Percentiles rank a stretch among this genome's conserved stretches.
phyloP scores from a whole-genome alignment of 2,797 vertebrate species.

The Anniella stebbinsi region DNA sequence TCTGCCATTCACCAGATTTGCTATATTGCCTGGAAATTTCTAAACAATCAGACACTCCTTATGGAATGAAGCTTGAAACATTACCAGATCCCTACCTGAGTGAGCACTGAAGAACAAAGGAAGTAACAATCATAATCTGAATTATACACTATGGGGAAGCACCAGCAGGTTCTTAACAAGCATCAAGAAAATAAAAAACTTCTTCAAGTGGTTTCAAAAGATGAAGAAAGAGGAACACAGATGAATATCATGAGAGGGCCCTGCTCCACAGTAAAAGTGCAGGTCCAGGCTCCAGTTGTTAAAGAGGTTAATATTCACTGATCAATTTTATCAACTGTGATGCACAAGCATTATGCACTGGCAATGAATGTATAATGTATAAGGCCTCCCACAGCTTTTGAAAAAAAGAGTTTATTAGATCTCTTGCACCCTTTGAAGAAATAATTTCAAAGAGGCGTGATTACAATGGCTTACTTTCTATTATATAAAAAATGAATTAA shows the following conservation, averaged over 20 bases:
- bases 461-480: conserved; percentile 12
- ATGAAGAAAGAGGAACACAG: neutral
- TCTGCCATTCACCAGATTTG: neutral
- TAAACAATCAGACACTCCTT: neutral
- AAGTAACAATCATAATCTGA: neutral
- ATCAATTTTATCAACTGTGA: neutral
- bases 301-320: conserved; percentile 12
- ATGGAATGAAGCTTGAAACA: neutral
- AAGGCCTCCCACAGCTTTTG: neutral
- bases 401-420: neutral
- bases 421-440: conserved; percentile 16
- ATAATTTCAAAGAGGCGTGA: conserved; percentile 20
- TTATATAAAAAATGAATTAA: conserved; percentile 28
- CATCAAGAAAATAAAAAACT: neutral
- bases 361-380: conserved; percentile 7
- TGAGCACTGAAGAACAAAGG: neutral
- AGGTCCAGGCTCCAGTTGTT: neutral
- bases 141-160: neutral
- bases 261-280: neutral
- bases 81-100: neutral
- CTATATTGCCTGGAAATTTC: neutral
- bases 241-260: neutral
- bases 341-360: neutral
- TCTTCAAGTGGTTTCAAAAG: conserved; percentile 6
- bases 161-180: neutral